These are phyloP conservation scores for Atlantisia rogersi DNA, from an alignment of 2,113 vertebrate species.

Conservation along the genomic window DNA sequence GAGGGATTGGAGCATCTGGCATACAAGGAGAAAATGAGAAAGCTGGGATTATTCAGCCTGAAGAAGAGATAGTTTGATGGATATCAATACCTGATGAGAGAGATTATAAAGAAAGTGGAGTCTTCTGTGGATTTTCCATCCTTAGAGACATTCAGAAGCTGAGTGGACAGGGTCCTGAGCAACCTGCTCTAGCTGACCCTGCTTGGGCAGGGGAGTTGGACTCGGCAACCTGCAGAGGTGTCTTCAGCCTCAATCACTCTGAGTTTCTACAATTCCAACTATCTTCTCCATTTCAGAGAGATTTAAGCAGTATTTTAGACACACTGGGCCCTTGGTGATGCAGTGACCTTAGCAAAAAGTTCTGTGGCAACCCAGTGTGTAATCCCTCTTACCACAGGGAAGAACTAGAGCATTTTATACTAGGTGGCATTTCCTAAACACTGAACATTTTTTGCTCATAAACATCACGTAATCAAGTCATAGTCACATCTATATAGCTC, in stretches of 20 bases:
- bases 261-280: not conserved
- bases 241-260: not conserved
- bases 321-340: not conserved
- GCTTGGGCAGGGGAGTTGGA: not conserved
- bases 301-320: not conserved
- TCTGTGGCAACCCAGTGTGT: not conserved
- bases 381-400: not conserved
- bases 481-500: not conserved
- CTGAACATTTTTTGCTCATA: not conserved
- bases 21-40: not conserved
- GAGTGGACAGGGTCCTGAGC: not conserved
- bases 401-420: not conserved
- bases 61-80: not conserved
- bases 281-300: not conserved
- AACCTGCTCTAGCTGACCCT: not conserved
- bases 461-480: not conserved
- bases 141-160: not conserved
- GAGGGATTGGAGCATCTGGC: not conserved
- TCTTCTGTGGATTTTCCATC: not conserved
- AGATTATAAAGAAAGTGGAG: rapidly evolving
- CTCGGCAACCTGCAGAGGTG: not conserved
- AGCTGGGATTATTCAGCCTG: not conserved
- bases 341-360: not conserved
- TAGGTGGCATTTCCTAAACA: not conserved
- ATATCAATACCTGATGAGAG: not conserved